phyloP scores from a whole-genome alignment of 2,797 vertebrate genomes.

The Graptemys geographica region DNA sequence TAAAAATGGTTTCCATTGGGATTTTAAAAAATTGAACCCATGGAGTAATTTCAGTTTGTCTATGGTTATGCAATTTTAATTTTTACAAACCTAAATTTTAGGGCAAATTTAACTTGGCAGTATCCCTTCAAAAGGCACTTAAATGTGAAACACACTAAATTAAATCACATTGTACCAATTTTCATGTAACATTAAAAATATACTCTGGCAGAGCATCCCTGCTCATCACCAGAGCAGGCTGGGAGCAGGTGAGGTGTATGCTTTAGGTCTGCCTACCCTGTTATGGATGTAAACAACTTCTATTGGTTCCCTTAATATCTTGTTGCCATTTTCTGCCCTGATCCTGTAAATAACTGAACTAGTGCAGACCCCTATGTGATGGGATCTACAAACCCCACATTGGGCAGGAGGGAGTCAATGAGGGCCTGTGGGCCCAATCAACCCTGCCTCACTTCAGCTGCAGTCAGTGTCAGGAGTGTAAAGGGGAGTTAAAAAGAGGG shows the following conservation, averaged over 20 bases:
- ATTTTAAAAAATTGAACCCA: constrained; percentile 24
- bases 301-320: neutral
- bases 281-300: neutral
- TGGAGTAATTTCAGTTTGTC: neutral
- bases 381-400: too few species aligned
- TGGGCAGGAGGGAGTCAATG: neutral
- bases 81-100: neutral
- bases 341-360: constrained; percentile 10
- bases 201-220: neutral
- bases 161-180: neutral
- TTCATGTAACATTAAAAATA: neutral
- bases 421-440: neutral
- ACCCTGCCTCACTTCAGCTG: too few species aligned
- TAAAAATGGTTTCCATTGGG: constrained; percentile 1
- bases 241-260: neutral
- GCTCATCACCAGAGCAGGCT: neutral
- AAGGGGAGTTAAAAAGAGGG: neutral
- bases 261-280: neutral
- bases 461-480: neutral
- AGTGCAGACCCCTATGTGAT: neutral
- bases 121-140: neutral
- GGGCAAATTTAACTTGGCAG: neutral
- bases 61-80: neutral
- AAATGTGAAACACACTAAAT: neutral
- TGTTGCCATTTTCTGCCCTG: neutral